Conservation (phyloP, 1,140 invertebrate species). For the Teleopsis dalmanni region DNA sequence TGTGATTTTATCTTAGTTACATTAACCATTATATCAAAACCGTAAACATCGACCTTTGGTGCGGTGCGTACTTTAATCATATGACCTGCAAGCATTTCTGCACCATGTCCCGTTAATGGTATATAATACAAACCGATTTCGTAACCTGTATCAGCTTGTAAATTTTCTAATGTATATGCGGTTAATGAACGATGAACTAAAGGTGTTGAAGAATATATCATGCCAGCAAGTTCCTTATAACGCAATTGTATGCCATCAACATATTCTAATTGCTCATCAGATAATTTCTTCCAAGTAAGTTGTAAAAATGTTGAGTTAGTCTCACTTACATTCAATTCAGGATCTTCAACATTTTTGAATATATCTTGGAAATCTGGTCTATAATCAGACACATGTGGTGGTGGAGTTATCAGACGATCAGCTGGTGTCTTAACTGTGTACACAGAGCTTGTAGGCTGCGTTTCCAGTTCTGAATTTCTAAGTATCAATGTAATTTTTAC, state of each 20-base stretch:
- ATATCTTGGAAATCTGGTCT: slow-evolving; percentile 41
- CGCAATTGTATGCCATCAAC: slow-evolving; percentile 54
- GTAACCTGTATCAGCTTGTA: slow-evolving; percentile 64
- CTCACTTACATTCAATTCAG: slow-evolving; percentile 62
- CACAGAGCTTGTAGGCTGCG: slow-evolving; percentile 64
- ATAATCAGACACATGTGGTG: slow-evolving; percentile 36
- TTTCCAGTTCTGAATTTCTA: slow-evolving; percentile 61
- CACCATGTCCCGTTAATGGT: slow-evolving; percentile 64
- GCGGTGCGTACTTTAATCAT: slow-evolving; percentile 58
- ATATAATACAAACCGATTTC: slow-evolving; percentile 71
- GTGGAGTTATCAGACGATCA: slow-evolving; percentile 37
- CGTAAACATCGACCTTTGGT: slow-evolving; percentile 62
- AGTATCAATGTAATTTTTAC: slow-evolving; percentile 70
- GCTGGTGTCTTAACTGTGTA: slow-evolving; percentile 61
- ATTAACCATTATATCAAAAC: slow-evolving; percentile 69
- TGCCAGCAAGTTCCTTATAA: slow-evolving; percentile 63
- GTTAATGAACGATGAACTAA: slow-evolving; percentile 64
- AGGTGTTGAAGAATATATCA: slow-evolving; percentile 66
- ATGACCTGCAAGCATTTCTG: slow-evolving; percentile 61
- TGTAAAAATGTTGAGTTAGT: slow-evolving; percentile 70
- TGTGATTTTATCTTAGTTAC: slow-evolving; percentile 65
- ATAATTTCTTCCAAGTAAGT: slow-evolving; percentile 74
- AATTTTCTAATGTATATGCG: slow-evolving; percentile 61
- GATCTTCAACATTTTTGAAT: slow-evolving; percentile 49
- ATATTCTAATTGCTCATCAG: slow-evolving; percentile 64